Evolutionary conservation across 2,888 invertebrate species (phyloP).

Genomic region (Dendrolimus pini): DNA sequence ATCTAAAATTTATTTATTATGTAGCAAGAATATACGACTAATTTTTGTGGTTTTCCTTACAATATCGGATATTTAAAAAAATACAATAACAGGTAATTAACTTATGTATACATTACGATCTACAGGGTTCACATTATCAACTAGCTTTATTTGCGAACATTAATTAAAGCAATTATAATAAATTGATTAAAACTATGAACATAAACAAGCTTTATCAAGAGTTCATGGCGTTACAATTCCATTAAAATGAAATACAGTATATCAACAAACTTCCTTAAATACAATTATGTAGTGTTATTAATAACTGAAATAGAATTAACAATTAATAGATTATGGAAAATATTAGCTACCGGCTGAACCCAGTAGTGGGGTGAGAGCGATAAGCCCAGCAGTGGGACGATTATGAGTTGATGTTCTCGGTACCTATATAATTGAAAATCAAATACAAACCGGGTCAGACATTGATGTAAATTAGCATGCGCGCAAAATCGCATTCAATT

Average conservation of each 20-base stretch:
- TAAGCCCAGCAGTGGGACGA: no score
- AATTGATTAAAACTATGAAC: background rate
- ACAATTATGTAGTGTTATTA: background rate
- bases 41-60: background rate
- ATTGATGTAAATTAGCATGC: no score
- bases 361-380: no score
- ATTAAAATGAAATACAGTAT: background rate
- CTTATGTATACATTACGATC: background rate
- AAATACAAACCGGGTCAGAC: no score
- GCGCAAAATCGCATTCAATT: no score
- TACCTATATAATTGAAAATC: no score
- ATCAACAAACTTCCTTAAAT: background rate
- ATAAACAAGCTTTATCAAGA: background rate
- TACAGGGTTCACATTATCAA: background rate
- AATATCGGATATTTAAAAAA: background rate
- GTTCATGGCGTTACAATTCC: background rate
- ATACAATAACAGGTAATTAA: background rate
- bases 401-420: no score
- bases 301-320: no score
- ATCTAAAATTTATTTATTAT: no score
- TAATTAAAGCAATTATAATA: background rate
- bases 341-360: no score
- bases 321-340: no score
- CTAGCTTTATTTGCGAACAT: background rate
- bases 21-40: no score